A percentile compares a stretch with the other conserved stretches of the same genome.
phyloP scores from a whole-genome alignment of 2,113 vertebrate species.

The Thunnus thynnus region DNA sequence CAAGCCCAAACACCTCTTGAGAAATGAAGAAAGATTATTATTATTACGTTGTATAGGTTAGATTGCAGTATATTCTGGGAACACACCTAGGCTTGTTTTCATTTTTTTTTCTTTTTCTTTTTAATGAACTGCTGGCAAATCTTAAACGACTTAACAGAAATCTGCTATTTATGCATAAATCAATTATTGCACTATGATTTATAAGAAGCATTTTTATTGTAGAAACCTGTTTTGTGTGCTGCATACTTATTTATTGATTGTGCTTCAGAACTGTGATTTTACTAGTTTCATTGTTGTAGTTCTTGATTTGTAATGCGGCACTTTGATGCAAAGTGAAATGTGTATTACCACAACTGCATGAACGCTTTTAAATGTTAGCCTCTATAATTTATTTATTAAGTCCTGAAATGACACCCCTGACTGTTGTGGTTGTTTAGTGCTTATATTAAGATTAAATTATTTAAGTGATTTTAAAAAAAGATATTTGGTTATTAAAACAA shows the following conservation, averaged over 20 bases:
- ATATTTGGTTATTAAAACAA: slow-evolving; percentile 25
- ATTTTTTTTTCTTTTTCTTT: slow-evolving; percentile 8
- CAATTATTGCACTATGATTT: slow-evolving; percentile 98
- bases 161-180: slow-evolving; percentile 98
- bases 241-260: slow-evolving; percentile 93
- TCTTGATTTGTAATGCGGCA: slow-evolving; percentile 94
- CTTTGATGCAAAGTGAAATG: slow-evolving; percentile 91
- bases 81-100: slow-evolving; percentile 91
- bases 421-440: slow-evolving; percentile 73
- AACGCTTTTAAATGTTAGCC: slow-evolving; percentile 77
- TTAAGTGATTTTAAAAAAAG: slow-evolving; percentile 38
- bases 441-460: slow-evolving; percentile 60
- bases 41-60: slow-evolving; percentile 75
- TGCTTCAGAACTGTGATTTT: slow-evolving; percentile 93
- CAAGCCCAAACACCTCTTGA: slow-evolving; percentile 31
- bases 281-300: slow-evolving; percentile 90
- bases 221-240: slow-evolving; percentile 91
- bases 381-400: slow-evolving; percentile 76
- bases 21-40: slow-evolving; percentile 26
- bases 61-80: slow-evolving; percentile 90
- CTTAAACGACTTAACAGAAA: slow-evolving; percentile 83
- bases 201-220: slow-evolving; percentile 92
- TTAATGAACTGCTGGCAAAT: slow-evolving; percentile 84
- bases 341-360: slow-evolving; percentile 84
- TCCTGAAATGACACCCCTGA: slow-evolving; percentile 65